These are phyloP conservation scores for Eidolon dupreanum DNA, from an alignment of 2,797 vertebrate species.

Conservation along the genomic window DNA sequence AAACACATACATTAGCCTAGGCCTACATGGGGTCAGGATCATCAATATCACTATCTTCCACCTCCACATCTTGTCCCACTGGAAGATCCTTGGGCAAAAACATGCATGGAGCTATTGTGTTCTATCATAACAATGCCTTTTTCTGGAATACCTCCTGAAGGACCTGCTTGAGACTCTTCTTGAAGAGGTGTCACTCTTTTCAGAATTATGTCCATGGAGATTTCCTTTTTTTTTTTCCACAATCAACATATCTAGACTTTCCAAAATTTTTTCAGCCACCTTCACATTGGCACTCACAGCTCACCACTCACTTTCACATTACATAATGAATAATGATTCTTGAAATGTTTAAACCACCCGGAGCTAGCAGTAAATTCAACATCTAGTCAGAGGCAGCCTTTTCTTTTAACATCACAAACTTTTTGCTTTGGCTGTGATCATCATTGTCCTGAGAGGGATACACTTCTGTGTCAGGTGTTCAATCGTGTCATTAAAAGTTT, in stretches of 20 bases:
- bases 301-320: not conserved
- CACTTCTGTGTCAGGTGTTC: not conserved
- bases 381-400: not conserved
- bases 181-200: too few species aligned
- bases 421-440: not conserved
- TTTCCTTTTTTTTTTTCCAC: too few species aligned
- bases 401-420: not conserved
- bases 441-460: not conserved
- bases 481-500: not conserved
- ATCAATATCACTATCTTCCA: not conserved
- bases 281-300: not conserved
- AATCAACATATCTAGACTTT: not conserved
- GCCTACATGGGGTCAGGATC: not conserved
- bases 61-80: not conserved
- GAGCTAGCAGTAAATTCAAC: not conserved
- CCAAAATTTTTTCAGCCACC: not conserved
- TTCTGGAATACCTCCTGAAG: too few species aligned
- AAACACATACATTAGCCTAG: not conserved
- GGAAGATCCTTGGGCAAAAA: not conserved
- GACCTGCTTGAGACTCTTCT: too few species aligned
- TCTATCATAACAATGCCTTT: too few species aligned
- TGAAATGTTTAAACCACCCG: not conserved
- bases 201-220: too few species aligned
- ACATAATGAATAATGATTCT: not conserved
- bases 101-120: too few species aligned